Evolutionary conservation across 2,888 invertebrate genomes (phyloP).

Genomic region (Xanthia icteritia): DNA sequence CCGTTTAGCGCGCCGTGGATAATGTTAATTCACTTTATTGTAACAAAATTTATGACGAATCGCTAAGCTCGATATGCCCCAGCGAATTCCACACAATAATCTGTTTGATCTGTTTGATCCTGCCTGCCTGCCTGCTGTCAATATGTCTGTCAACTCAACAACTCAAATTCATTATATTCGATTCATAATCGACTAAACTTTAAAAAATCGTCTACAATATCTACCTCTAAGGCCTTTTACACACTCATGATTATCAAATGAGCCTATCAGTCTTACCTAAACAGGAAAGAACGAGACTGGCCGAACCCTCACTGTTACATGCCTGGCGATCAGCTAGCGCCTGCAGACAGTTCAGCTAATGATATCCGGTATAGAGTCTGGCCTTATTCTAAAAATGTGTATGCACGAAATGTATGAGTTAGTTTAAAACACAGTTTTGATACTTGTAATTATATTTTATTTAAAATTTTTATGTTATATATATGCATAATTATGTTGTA

Average conservation of each 20-base stretch:
- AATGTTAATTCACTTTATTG: slow-evolving; percentile 63
- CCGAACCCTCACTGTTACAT: not conserved
- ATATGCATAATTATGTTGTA: too few species aligned
- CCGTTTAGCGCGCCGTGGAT: slow-evolving; percentile 59
- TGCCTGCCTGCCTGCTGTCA: slow-evolving; percentile 48
- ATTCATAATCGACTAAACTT: not conserved
- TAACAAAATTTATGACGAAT: slow-evolving; percentile 70
- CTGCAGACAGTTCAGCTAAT: not conserved
- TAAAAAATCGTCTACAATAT: slow-evolving; percentile 17
- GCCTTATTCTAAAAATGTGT: not conserved
- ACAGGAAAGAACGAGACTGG: not conserved
- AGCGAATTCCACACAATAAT: slow-evolving; percentile 67
- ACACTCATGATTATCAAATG: not conserved
- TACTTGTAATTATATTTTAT: too few species aligned
- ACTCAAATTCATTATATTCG: not conserved
- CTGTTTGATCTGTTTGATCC: slow-evolving; percentile 44
- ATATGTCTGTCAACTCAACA: too few species aligned
- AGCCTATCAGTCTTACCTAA: too few species aligned
- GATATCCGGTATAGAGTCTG: not conserved
- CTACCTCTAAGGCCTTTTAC: not conserved
- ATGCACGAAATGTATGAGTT: not conserved
- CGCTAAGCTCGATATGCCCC: slow-evolving; percentile 65
- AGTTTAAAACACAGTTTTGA: too few species aligned
- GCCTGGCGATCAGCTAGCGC: not conserved
- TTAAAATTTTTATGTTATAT: too few species aligned